Base-by-base conservation (phyloP, 2,797 vertebrate species). In the Argyrosomus regius region DNA sequence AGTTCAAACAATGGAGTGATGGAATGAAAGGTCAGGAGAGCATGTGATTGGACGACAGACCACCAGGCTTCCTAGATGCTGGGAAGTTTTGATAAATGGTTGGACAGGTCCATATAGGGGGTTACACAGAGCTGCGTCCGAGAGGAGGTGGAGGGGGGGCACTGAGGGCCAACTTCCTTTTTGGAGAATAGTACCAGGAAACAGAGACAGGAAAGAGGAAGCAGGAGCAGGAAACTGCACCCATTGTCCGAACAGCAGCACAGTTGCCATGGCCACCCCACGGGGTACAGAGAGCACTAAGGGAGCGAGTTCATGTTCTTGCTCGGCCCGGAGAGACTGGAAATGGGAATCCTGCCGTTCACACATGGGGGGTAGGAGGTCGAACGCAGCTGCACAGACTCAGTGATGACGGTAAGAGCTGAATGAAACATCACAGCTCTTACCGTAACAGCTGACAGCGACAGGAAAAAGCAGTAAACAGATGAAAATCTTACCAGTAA, bases 131-230 rank as follows among this genome's bases (percentile, higher is more conserved):
- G 82, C 81, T 83, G 89, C 75, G 83, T 90, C 82, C 79, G 75
- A 89, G 65, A 83, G 71, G 79, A 45, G 81, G 59, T 22, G 1
- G 0, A 69, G 10, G 54, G 78, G 81, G 81, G 71, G 71, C 65
- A 72, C 59, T 69, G 78, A 88, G 84, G 91, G 92, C 90, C 88
- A 90, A 88, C 94, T 96, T 96, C 96, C 95, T 96, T 96, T 94
- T 83, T 79, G 93, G 88, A 95, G 95, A 96, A 96, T 94, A 90
- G 95, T 78, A 94, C 90, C 93, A 96, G 97, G 97, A 97, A 97
- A 96, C 93, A 91, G 91, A 95, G 91, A 94, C 94, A 96, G 96
- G 96, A 96, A 96, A 95, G 90, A 94, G 97, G 96, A 97, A 97
- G 94, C 82, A 87, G 92, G 94, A 89, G 86, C 92, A 96, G 97